These are phyloP conservation scores for Nematolebias whitei DNA, from an alignment of 2,113 vertebrate species.

Conservation along the genomic window DNA sequence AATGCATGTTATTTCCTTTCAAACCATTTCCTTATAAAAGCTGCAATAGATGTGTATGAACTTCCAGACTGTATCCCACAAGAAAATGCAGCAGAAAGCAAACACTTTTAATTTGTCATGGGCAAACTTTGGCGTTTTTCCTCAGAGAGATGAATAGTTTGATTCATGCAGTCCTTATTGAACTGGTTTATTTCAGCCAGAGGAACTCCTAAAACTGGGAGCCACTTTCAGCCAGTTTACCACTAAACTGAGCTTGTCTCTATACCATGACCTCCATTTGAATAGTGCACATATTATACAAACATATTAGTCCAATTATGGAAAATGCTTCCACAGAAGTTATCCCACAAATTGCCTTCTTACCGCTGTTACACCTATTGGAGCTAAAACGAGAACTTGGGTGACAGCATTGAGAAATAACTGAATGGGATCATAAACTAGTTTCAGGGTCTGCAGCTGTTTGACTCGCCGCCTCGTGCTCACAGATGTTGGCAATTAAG, in stretches of 20 bases:
- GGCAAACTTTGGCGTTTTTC: slow-evolving; percentile 24
- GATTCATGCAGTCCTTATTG: slow-evolving; percentile 39
- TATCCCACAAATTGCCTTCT: background rate
- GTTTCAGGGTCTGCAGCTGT: slow-evolving; percentile 13
- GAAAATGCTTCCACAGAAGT: background rate
- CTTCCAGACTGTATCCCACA: slow-evolving; percentile 24
- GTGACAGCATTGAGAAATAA: too few relatives aligned
- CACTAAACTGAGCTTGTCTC: slow-evolving; percentile 14
- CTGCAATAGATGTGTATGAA: background rate
- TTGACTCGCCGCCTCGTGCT: slow-evolving; percentile 6
- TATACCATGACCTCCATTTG: background rate
- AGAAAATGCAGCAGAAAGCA: slow-evolving; percentile 29
- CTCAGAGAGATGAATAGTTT: slow-evolving; percentile 39
- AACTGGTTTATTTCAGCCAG: slow-evolving; percentile 37
- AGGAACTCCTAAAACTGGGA: slow-evolving; percentile 8
- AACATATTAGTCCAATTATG: background rate
- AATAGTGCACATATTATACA: background rate
- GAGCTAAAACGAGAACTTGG: background rate
- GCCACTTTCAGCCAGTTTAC: slow-evolving; percentile 22
- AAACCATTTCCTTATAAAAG: background rate
- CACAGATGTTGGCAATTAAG: slow-evolving; percentile 69
- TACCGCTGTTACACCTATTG: background rate
- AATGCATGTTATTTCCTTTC: background rate
- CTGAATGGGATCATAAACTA: background rate
- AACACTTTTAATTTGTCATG: slow-evolving; percentile 20